These are phyloP conservation scores for Brachyptera risi DNA, from an alignment of 2,888 invertebrate species.

Conservation along the genomic window DNA sequence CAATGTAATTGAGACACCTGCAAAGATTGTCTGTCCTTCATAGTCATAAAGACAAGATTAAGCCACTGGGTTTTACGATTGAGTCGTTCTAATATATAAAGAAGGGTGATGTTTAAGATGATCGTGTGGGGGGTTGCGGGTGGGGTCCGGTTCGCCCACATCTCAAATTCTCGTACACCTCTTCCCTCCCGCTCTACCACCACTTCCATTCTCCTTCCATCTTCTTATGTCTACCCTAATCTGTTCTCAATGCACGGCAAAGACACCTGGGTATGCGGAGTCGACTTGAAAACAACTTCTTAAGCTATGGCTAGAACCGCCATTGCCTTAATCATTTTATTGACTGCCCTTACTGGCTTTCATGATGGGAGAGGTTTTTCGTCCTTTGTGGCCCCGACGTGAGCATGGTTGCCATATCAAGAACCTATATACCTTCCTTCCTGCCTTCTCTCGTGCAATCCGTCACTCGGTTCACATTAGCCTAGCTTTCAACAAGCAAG, in stretches of 20 bases:
- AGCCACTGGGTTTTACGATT: conserved; percentile 21
- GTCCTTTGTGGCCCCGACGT: neutral
- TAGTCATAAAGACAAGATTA: conserved; percentile 25
- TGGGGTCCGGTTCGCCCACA: conserved; percentile 2
- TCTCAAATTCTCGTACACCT: neutral
- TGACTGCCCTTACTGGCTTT: conserved; percentile 31
- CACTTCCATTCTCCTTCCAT: neutral
- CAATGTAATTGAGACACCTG: conserved; percentile 31
- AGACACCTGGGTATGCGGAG: conserved; percentile 32
- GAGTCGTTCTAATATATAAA: neutral
- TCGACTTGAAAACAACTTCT: conserved; percentile 26
- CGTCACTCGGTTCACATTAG: no score
- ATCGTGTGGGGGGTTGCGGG: conserved; percentile 10
- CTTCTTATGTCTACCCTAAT: conserved; percentile 19
- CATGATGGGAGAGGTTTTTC: conserved; percentile 2
- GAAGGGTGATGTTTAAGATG: conserved; percentile 14
- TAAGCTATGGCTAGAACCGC: conserved; percentile 2
- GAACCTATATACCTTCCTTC: neutral
- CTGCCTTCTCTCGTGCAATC: neutral
- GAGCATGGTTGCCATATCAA: neutral
- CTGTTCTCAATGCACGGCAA: conserved; percentile 25
- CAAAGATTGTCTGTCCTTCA: no score
- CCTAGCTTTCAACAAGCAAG: no score
- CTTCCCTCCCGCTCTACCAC: neutral
- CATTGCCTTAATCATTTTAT: conserved; percentile 34